Evolutionary conservation across 2,797 vertebrate species (phyloP).

Genomic region (Mormyrops boulengeri): DNA sequence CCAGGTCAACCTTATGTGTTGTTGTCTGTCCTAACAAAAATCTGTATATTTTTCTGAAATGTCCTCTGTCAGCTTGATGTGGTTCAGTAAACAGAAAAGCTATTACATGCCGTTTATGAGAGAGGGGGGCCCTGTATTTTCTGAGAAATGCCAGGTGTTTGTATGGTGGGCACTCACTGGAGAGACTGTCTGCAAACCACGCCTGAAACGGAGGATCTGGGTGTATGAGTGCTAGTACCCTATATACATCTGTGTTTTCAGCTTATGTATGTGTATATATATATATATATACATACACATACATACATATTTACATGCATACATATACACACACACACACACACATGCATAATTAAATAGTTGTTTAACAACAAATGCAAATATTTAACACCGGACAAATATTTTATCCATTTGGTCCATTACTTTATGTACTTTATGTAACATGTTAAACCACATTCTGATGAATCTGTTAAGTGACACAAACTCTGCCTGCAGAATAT

Average conservation of each 20-base stretch:
- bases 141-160: not conserved
- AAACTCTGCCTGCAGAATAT: not conserved
- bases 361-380: not conserved
- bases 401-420: not conserved
- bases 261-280: not conserved
- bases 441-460: not conserved
- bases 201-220: not conserved
- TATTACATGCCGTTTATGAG: not conserved
- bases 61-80: not conserved
- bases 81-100: not conserved
- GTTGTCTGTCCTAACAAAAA: not conserved
- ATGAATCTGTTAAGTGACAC: not conserved
- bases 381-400: not conserved
- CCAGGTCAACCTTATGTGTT: not conserved
- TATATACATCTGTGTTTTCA: not conserved
- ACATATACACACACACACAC: not conserved
- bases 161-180: not conserved
- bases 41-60: slow-evolving; percentile 4
- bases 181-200: not conserved
- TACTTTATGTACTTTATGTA: not conserved
- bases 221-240: not conserved
- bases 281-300: no score
- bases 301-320: no score
- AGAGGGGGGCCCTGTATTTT: not conserved
- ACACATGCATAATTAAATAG: not conserved